Evolutionary conservation across 2,113 vertebrate species (phyloP), one percentile per base, ranked within the genome.

Genomic region (Epinephelus moara): DNA sequence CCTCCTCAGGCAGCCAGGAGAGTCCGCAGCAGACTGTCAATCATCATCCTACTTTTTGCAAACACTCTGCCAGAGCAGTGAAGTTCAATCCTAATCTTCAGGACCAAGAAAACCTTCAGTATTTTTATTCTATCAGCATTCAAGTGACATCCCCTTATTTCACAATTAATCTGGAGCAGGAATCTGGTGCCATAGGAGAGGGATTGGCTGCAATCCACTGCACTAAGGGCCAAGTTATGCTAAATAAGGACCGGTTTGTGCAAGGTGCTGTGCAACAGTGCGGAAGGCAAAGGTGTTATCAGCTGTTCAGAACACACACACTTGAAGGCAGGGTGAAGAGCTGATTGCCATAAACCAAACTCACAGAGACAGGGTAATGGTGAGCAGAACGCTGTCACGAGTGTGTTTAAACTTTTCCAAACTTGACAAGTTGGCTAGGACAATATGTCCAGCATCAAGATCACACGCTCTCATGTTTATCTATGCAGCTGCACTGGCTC

Each of bases 11-110:
- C 49, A 66, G 37, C 78, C 56, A 60, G 61, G 60, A 50, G 78
- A 85, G 78, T 50, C 52, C 59, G 7, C 70, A 80, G 42, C 63
- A 19, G 9, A 14, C 78, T 83, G 66, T 90, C 78, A 56, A 82
- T 87, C 88, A 83, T 61, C 55, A 18, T 45, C 21, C 53, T 13
- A 33, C 62, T 77, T 45, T 33, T 30, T 42, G n/a, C 42, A 40
- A 60, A 63, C 30, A 37, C 55, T 17, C 52, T 49, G 33, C 18
- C 8, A 25, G 15, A 60, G 57, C 62, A 37, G 57, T 12, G 25
- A n/a, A 49, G 30, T n/a, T 74, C 42, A 17, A 57, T 59, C 25
- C 53, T 53, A 15, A 56, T n/a, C 27, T 52, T 55, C 37, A 40
- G 37, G 25, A 56, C 0, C 17, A 23, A 75, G 23, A 70, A 40